Evolutionary conservation across 2,888 invertebrate genomes (phyloP), one percentile per base, ranked within the genome.

Genomic region (Harmothoe impar): DNA sequence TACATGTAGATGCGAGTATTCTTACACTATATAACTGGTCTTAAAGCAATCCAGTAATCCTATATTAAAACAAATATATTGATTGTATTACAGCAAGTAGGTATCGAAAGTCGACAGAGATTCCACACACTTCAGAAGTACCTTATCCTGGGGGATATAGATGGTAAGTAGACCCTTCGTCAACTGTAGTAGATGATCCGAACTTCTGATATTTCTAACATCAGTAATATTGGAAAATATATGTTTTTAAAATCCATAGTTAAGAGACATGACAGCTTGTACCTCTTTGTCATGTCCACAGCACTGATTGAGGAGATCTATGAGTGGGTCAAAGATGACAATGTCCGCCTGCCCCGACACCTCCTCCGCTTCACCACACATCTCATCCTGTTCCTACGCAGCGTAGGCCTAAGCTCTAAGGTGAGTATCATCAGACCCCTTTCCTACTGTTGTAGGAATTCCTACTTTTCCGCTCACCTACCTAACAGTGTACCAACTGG

Each of bases 331-430:
- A 92, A 90, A 31, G 93, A 92, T 25, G 93, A 94, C 10, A 86
- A 90, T 0, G 56, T 89, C 12, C 91, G 88, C 0, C 91, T 94
- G 0, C 93, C 94, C 0, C 92, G 93, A 95, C 94, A 97, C 93
- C 97, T 98, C 93, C 95, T 98, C 52, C 96, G 99, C 93, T 98
- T 98, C 94, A 96, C 98, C 93, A 97, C 98, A 7, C 99, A 99
- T 96, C 96, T 99, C 89, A 97, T 98, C 23, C 96, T 99, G 5
- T 97, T 99, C 93, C 97, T 99, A 92, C 97, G 98, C 81, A 97
- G 97, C 93, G 97, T 98, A 94, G 98, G 98, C 0, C 97, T 94
- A n/a, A 92, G 93, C 85, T 92, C 94, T 31, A 94, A 95, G 93
- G 96, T 96, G 92, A 92, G 92, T 31, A 5, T 62, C n/a, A n/a